Percentiles rank a stretch among this genome's conserved stretches.
phyloP scores from a whole-genome alignment of 2,888 invertebrate genomes.

The Andrena chrysosceles region DNA sequence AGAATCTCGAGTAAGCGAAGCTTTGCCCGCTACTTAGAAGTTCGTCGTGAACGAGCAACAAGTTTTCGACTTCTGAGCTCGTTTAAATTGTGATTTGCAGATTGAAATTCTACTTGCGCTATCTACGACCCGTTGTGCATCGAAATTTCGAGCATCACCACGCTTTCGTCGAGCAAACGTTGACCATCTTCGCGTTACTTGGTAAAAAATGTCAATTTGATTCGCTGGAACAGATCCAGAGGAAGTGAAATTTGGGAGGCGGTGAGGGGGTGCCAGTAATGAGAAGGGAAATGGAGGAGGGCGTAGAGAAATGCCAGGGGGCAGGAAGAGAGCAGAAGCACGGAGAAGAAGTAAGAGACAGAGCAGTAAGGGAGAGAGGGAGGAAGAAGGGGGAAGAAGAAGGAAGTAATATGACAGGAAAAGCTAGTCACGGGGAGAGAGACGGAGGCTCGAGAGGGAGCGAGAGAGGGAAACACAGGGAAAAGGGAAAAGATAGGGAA shows the following conservation, averaged over 20 bases:
- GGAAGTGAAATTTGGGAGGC: no score
- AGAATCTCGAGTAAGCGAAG: background rate
- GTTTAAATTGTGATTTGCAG: no score
- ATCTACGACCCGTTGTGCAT: no score
- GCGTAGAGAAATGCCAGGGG: background rate
- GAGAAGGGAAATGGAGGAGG: background rate
- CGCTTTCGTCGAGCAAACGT: no score
- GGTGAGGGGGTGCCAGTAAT: background rate
- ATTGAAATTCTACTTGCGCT: no score
- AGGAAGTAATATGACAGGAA: conserved; percentile 5
- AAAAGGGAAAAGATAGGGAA: conserved; percentile 4
- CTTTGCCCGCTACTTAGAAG: no score
- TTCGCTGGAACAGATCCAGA: background rate
- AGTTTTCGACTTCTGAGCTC: no score
- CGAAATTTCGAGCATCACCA: no score
- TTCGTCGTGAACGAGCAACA: no score
- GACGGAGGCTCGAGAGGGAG: conserved; percentile 25
- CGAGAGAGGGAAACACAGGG: conserved; percentile 13
- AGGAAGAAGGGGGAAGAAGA: background rate
- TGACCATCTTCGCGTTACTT: no score
- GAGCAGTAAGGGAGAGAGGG: background rate
- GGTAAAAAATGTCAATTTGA: background rate
- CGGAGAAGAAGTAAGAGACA: background rate
- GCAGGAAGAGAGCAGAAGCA: conserved; percentile 6
- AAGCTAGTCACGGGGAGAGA: conserved; percentile 23